These are phyloP conservation scores for Papilio gigon DNA, from an alignment of 2,888 invertebrate genomes.

Conservation along the genomic window DNA sequence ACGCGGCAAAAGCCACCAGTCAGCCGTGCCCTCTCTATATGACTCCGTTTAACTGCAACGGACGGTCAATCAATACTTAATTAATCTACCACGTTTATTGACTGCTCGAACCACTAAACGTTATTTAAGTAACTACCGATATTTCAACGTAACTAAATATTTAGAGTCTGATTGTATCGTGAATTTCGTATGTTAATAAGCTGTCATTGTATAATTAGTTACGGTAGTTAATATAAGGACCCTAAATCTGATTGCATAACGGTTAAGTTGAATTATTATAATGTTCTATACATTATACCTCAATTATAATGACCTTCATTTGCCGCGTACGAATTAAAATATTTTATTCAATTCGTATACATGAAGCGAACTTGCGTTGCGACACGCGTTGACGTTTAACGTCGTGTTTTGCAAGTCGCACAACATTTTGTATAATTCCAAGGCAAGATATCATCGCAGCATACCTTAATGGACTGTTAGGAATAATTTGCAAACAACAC, in stretches of 20 bases:
- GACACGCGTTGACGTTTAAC: slow-evolving; percentile 7
- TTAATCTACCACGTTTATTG: slow-evolving; percentile 46
- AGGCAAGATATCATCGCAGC: slow-evolving; percentile 52
- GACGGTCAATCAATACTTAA: slow-evolving; percentile 67
- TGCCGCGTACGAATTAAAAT: not conserved
- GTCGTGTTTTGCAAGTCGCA: slow-evolving; percentile 26
- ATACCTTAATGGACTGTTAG: slow-evolving; percentile 55
- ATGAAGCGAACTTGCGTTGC: not conserved
- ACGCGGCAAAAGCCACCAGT: slow-evolving; percentile 68
- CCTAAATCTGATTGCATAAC: not conserved
- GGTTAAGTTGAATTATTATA: not conserved
- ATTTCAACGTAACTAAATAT: slow-evolving; percentile 1
- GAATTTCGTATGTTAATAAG: not conserved
- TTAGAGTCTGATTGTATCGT: not conserved
- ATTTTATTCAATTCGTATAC: not conserved
- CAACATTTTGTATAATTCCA: slow-evolving; percentile 47
- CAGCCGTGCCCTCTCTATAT: slow-evolving; percentile 62
- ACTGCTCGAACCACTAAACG: slow-evolving; percentile 11
- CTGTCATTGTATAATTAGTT: not conserved
- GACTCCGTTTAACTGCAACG: slow-evolving; percentile 54
- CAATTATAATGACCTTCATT: not conserved
- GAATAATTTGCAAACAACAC: slow-evolving; percentile 68
- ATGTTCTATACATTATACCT: not conserved
- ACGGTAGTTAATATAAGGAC: not conserved
- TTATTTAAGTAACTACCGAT: not conserved